phyloP scores from a whole-genome alignment of 2,797 vertebrate species.

The Microcaecilia unicolor region DNA sequence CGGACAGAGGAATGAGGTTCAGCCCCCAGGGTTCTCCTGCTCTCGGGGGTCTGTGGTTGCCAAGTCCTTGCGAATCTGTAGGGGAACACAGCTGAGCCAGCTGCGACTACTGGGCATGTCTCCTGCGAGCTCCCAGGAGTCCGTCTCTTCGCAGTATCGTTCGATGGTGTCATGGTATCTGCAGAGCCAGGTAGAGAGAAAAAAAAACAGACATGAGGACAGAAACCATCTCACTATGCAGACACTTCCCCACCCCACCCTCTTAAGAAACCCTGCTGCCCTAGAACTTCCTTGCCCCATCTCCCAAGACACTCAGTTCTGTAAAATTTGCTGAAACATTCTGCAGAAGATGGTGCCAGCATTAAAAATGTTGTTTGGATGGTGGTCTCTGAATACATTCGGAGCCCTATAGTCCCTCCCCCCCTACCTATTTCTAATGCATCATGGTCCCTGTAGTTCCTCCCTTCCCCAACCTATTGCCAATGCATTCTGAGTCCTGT shows the following conservation, averaged over 20 bases:
- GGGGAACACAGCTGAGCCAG: slow-evolving; percentile 70
- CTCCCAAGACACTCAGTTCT: too few species aligned
- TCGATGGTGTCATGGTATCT: slow-evolving; percentile 75
- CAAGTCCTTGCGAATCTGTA: slow-evolving; percentile 59
- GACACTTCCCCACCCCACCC: not conserved
- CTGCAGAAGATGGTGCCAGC: too few species aligned
- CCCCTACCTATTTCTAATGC: too few species aligned
- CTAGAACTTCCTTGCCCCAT: not conserved
- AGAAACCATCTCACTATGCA: not conserved
- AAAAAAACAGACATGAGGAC: not conserved
- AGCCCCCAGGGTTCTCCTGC: slow-evolving; percentile 31
- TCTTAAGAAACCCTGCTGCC: not conserved
- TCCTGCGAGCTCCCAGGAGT: slow-evolving; percentile 65
- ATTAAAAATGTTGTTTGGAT: too few species aligned
- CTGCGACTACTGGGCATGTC: slow-evolving; percentile 73
- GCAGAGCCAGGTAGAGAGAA: not conserved
- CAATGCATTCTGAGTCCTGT: too few species aligned
- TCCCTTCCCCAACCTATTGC: too few species aligned
- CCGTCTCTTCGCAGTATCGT: slow-evolving; percentile 58
- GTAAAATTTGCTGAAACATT: too few species aligned
- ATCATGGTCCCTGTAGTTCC: too few species aligned
- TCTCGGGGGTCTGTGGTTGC: too few species aligned
- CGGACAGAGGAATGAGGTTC: too few species aligned
- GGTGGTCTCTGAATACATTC: too few species aligned
- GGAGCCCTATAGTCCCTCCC: too few species aligned